phyloP scores from a whole-genome alignment of 2,797 vertebrate species.

The Acomys russatus region DNA sequence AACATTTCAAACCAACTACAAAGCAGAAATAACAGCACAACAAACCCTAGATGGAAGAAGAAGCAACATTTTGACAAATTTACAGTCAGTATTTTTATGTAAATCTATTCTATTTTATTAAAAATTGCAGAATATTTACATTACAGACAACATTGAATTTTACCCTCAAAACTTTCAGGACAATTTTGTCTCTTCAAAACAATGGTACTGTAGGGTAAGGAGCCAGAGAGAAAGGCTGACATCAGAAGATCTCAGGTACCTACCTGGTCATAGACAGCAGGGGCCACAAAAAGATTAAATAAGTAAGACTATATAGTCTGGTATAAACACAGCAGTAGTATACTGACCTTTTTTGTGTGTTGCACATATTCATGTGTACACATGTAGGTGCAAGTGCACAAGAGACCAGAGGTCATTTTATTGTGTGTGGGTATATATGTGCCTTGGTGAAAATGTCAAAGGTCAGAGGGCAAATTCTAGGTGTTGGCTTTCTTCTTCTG shows the following conservation, averaged over 20 bases:
- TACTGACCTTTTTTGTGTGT: background rate
- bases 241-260: background rate
- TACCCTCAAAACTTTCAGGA: background rate
- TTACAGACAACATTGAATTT: background rate
- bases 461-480: background rate
- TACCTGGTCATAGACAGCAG: background rate
- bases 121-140: background rate
- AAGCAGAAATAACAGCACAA: background rate
- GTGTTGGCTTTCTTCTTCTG: background rate
- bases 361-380: no score
- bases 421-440: no score
- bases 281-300: background rate
- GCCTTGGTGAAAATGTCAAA: background rate
- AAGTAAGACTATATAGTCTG: background rate
- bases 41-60: background rate
- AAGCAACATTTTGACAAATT: background rate
- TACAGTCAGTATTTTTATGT: background rate
- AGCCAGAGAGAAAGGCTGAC: background rate
- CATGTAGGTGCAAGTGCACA: background rate
- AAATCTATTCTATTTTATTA: background rate
- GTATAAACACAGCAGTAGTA: background rate
- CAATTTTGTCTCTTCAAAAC: background rate
- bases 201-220: no score
- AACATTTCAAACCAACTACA: background rate
- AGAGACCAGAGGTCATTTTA: background rate